Evolutionary conservation across 2,797 vertebrate genomes (phyloP).

Genomic region (Anisognathus igniventris): DNA sequence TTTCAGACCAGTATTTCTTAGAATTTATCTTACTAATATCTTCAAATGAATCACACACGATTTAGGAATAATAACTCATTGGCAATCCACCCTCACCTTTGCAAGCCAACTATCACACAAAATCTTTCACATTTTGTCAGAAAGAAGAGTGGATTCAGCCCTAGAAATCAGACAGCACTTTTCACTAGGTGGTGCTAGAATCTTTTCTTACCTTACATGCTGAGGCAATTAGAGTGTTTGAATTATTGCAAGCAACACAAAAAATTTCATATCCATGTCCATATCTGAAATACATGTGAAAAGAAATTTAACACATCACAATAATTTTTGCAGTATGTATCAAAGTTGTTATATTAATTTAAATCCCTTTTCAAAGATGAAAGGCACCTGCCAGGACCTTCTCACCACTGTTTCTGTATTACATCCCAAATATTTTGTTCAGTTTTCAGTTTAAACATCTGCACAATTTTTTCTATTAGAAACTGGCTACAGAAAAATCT

Average conservation of each 20-base stretch:
- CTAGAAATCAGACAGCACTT: background rate
- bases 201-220: slow-evolving; percentile 90
- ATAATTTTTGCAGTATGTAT: background rate
- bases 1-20: background rate
- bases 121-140: background rate
- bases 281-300: slow-evolving; percentile 79
- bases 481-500: background rate
- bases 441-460: background rate
- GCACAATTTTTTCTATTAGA: background rate
- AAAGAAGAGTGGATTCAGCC: background rate
- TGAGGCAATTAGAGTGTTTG: slow-evolving; percentile 86
- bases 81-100: background rate
- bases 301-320: background rate
- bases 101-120: background rate
- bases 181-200: slow-evolving; percentile 60
- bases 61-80: background rate
- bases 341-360: background rate
- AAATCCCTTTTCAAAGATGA: background rate
- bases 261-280: slow-evolving; percentile 98
- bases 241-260: slow-evolving; percentile 87
- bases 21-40: background rate
- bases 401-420: background rate
- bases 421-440: background rate
- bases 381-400: background rate
- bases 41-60: background rate